A percentile compares a stretch with the other conserved stretches of the same genome.
Conservation (phyloP, 2,888 invertebrate species). For the Dendrolimus houi region DNA sequence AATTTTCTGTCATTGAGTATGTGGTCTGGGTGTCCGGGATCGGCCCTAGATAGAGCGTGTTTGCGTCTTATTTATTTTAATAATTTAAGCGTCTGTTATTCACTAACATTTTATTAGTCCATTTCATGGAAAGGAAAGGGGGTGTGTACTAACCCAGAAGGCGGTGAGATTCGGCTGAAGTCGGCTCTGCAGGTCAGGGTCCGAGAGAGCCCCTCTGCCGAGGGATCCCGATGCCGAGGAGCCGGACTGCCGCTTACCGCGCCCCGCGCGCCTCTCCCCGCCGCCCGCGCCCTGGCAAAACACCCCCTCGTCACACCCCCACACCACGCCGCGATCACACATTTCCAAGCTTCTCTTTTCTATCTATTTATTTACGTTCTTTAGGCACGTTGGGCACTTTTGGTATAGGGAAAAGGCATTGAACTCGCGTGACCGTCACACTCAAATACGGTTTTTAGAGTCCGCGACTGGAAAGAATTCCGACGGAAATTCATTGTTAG, state of each 20-base stretch:
- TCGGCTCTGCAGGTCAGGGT: conserved; percentile 59
- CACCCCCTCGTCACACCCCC: conserved; percentile 24
- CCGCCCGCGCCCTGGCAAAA: conserved; percentile 36
- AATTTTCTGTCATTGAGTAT: too few species aligned
- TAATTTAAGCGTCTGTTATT: too few species aligned
- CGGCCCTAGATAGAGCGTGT: too few species aligned
- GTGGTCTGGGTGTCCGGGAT: too few species aligned
- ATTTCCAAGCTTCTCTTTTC: conserved; percentile 19
- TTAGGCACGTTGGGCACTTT: too few species aligned
- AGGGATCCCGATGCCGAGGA: conserved; percentile 42
- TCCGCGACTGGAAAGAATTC: too few species aligned
- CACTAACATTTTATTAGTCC: background rate
- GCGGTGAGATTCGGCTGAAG: conserved; percentile 54
- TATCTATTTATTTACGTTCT: background rate
- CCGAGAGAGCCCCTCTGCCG: conserved; percentile 59
- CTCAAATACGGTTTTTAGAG: too few species aligned
- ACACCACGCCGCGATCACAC: conserved; percentile 30
- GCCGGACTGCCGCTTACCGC: conserved; percentile 44
- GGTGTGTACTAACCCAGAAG: conserved; percentile 59
- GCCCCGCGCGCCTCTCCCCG: conserved; percentile 40
- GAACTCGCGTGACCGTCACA: too few species aligned
- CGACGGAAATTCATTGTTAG: too few species aligned
- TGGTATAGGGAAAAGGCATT: too few species aligned
- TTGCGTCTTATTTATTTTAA: too few species aligned
- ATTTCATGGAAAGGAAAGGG: background rate